Base-by-base conservation (phyloP, 2,113 vertebrate genomes). In the Aegotheles bennettii region DNA sequence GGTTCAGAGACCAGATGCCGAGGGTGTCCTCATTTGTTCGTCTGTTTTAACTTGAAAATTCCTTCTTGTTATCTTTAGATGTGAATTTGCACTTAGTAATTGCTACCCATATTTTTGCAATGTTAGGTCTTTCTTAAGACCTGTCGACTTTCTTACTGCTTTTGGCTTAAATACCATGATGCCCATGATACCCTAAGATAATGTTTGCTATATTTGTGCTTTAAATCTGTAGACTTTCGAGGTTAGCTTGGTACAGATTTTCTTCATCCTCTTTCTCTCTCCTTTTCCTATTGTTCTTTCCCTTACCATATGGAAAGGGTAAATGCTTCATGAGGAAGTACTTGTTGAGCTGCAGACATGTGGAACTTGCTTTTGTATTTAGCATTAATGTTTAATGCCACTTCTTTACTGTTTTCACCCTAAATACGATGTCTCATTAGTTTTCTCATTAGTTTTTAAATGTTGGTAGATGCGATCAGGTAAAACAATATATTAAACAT, bases 361-460 rank as follows among this genome's bases (percentile, higher is more conserved):
- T 36, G 45, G 36, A 80, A 65, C 24, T 79, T 71, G 9, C 10
- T 57, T 77, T 57, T 88, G 12, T 69, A 15, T 45, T 89, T 77
- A 73, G 50, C 38, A 23, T 51, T 71, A 65, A 21, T 0, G 0
- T 35, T 50, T 57, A 57, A 43, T 86, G 16, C 3, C 28, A 1
- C 26, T 76, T 4, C 17, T 64, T 60, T 80, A 65, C 48, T 63
- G 3, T 29, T 80, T 87, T 76, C 14, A 68, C 9, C 17, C 11
- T 75, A 12, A 11, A 15, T 3, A 0, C 38, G 76, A 48, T 1
- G 3, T 6, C 12, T n/a, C 11, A 1, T 35, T 64, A 38, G 29
- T 53, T 80, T 86, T 68, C 17, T 33, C 16, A 35, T 42, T 68
- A 25, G 24, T 7, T 74, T 94, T 91, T 43, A 53, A 29, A 61